Conservation (phyloP, 1,140 invertebrate genomes). For the Caenorhabditis latens region DNA sequence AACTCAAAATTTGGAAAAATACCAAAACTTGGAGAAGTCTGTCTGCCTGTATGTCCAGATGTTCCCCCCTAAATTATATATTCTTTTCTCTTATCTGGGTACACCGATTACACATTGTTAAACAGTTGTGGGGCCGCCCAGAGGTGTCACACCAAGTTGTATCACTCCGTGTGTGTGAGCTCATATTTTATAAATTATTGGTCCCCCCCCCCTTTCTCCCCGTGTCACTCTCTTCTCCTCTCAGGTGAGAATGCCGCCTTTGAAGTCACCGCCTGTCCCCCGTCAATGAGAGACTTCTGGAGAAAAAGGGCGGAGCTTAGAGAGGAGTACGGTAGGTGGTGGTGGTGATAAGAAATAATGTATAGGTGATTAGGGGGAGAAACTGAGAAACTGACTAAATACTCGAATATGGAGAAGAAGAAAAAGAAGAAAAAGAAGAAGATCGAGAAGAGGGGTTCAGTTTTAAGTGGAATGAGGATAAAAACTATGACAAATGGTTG, state of each 20-base stretch:
- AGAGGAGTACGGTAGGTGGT: slow-evolving; percentile 4
- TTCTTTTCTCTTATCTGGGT: too few species aligned
- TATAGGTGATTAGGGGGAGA: background rate
- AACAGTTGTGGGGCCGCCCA: too few species aligned
- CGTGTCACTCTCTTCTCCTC: background rate
- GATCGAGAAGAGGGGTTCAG: background rate
- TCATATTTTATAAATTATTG: slow-evolving; percentile 54
- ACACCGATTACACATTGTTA: too few species aligned
- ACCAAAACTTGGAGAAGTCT: too few species aligned
- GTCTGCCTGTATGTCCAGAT: background rate
- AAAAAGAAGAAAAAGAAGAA: background rate
- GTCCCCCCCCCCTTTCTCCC: background rate
- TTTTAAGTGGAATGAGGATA: background rate
- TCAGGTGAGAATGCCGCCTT: slow-evolving; percentile 14
- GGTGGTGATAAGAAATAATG: background rate
- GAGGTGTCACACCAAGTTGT: background rate
- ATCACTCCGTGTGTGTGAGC: background rate
- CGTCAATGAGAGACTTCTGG: background rate
- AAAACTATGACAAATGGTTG: slow-evolving; percentile 54
- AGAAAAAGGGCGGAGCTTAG: background rate
- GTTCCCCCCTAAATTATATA: too few species aligned
- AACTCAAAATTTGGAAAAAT: too few species aligned
- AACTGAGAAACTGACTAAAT: too few species aligned
- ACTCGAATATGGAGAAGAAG: too few species aligned
- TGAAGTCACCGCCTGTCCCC: background rate